Evolutionary conservation across 2,888 invertebrate species (phyloP), one percentile per base, ranked within the genome.

Genomic region (Agelastica alni): DNA sequence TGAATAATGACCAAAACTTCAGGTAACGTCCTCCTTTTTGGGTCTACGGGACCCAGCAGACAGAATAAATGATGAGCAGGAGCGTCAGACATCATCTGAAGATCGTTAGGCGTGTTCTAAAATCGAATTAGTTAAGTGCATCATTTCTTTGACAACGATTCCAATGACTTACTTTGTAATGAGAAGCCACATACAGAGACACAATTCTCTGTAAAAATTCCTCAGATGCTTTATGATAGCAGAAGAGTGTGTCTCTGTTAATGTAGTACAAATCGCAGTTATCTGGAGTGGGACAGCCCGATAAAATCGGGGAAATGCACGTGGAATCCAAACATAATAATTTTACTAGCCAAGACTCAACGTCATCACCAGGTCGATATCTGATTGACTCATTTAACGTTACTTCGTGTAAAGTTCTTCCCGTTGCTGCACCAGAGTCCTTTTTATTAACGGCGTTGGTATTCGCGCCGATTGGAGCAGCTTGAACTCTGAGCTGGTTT

Each of bases 31-130:
- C 85, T 86, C 56, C 84, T 80, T 66, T 85, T 84, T 0, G 87
- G 81, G 66, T 88, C 83, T 1, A 93, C 85, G 0, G 98, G 97
- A 0, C 92, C 91, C 58, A 98, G 80, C 30, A 99, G 80, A 63
- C 96, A 96, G 79, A 98, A 99, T 51, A 99, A 77, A 75, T 96
- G 93, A 79, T 99, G 99, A 1, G 96, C 96, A 0, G 99, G 98
- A 10, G 99, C 98, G 78, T 99, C 99, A 9, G 97, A 95, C 80
- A 99, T 84, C 84, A 99, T 88, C 80, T 99, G 98, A 32, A 99
- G 81, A 80, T 99, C 99, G 78, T 99, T 97, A 0, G 99, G 99
- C 51, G 93, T 93, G 80, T 99, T 99, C 87, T 91, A 77, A 14
- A 43, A 51, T 7, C 9, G 22, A 37, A 31, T 18, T 44, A 18